These are phyloP conservation scores for Anodontia alba DNA, from an alignment of 2,888 invertebrate species.

Conservation along the genomic window DNA sequence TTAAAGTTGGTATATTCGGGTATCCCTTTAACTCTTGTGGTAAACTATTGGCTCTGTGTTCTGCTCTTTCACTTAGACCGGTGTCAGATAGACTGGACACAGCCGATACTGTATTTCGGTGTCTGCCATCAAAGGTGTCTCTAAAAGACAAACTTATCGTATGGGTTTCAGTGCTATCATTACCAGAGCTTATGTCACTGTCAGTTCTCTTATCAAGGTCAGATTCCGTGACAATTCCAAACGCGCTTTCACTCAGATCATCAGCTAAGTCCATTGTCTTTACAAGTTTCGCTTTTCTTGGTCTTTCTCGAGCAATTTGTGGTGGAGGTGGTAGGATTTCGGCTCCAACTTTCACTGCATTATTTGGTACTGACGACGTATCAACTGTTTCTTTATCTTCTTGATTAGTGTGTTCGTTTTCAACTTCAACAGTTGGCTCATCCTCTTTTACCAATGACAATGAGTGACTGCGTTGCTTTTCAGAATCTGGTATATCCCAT, in stretches of 20 bases:
- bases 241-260: constrained; percentile 39
- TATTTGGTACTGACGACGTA: background rate
- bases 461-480: constrained; percentile 12
- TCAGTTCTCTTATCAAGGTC: constrained; percentile 47
- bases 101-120: constrained; percentile 6
- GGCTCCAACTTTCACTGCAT: background rate
- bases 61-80: background rate
- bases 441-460: constrained; percentile 31
- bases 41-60: background rate
- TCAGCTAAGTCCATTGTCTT: constrained; percentile 33
- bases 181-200: constrained; percentile 53
- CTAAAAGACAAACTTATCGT: constrained; percentile 45
- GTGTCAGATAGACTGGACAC: background rate
- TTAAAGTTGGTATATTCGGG: background rate
- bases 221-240: constrained; percentile 45
- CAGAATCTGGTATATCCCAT: constrained; percentile 23
- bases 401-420: background rate
- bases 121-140: constrained; percentile 39
- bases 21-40: background rate
- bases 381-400: background rate
- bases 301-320: constrained; percentile 34
- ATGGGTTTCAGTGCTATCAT: constrained; percentile 53
- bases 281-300: constrained; percentile 43
- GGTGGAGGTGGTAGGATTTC: background rate
- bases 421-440: constrained; percentile 11